Conservation (phyloP, 2,113 vertebrate genomes). For the Monarcha castaneiventris region DNA sequence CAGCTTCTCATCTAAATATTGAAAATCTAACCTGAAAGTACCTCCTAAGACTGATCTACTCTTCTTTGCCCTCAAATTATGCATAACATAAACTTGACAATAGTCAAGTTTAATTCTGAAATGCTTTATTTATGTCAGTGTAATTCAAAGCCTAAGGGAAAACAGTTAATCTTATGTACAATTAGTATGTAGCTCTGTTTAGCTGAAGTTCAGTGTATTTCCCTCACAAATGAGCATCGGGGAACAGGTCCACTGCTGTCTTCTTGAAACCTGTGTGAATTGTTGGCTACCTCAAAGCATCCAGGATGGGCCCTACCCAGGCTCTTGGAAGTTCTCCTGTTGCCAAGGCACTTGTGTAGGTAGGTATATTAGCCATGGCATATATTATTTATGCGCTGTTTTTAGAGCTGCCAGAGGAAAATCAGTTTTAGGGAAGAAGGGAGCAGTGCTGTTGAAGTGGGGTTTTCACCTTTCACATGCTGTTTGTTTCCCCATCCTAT, state of each 20-base stretch:
- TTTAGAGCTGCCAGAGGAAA: background rate
- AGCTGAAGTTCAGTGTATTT: background rate
- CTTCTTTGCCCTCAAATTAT: background rate
- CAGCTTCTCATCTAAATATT: background rate
- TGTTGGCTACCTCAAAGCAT: background rate
- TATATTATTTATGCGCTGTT: background rate
- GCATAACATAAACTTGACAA: background rate
- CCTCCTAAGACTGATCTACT: background rate
- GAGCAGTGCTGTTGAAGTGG: background rate
- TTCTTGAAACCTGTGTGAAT: background rate
- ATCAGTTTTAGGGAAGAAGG: background rate
- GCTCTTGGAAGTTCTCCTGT: background rate
- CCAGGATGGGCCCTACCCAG: accelerated
- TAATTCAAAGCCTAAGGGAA: background rate
- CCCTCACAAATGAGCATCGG: background rate
- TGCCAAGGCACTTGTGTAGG: background rate
- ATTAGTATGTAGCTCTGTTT: background rate
- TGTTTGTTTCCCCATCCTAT: background rate
- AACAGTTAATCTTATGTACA: background rate
- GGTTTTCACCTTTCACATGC: background rate
- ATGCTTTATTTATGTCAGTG: background rate
- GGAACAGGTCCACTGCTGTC: background rate
- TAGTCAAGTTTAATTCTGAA: background rate
- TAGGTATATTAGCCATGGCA: background rate
- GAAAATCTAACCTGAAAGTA: background rate